These are phyloP conservation scores for Geopemphigus sp. DNA, from an alignment of 1,140 invertebrate species.

Conservation along the genomic window DNA sequence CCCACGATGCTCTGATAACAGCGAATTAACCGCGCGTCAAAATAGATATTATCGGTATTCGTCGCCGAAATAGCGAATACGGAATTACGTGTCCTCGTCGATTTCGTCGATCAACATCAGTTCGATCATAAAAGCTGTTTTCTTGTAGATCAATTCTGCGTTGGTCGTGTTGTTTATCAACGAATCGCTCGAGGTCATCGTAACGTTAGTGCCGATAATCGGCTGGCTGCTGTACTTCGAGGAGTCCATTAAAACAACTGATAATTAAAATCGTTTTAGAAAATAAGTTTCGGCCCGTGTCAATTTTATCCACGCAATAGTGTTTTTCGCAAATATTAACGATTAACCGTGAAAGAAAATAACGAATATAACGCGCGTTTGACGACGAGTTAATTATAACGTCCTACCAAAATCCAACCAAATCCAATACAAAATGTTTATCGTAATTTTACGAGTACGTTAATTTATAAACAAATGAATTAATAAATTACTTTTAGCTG, in stretches of 20 bases:
- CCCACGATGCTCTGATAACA: background rate
- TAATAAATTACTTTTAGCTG: too few species aligned
- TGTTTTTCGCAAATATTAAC: too few species aligned
- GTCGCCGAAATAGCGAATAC: background rate
- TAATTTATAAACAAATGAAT: too few species aligned
- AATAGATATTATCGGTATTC: background rate
- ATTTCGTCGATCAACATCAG: conserved; percentile 6
- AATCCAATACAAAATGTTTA: too few species aligned
- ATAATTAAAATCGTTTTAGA: background rate
- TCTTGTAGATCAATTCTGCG: background rate
- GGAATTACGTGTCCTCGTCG: background rate
- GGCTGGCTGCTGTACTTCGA: conserved; percentile 2
- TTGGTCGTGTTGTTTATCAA: too few species aligned
- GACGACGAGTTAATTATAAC: too few species aligned
- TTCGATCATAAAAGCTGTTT: conserved; percentile 13
- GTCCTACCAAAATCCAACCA: too few species aligned
- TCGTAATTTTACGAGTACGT: too few species aligned
- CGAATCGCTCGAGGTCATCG: background rate
- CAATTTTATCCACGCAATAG: too few species aligned
- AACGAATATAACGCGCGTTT: too few species aligned
- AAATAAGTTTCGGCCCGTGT: too few species aligned
- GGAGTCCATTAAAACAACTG: conserved; percentile 4
- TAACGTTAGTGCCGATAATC: background rate
- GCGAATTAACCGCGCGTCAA: background rate
- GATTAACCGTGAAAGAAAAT: too few species aligned